Percentiles rank a stretch among this genome's conserved stretches.
Conservation (phyloP, 2,888 invertebrate genomes). For the Pecten maximus region DNA sequence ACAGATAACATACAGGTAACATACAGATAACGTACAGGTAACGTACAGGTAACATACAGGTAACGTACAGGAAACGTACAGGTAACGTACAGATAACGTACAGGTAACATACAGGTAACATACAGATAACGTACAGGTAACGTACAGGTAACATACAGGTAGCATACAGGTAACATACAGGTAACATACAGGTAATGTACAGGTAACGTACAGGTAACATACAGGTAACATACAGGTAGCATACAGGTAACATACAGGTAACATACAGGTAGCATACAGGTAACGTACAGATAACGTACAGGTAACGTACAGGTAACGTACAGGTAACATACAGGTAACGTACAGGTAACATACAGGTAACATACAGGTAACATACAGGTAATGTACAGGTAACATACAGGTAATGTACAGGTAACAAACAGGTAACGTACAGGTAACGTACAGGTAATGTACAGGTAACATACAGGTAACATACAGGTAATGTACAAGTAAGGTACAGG, state of each 20-base stretch:
- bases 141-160: background rate
- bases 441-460: background rate
- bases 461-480: background rate
- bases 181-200: no score
- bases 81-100: background rate
- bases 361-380: background rate
- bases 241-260: background rate
- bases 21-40: background rate
- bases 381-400: background rate
- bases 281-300: background rate
- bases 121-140: background rate
- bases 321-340: background rate
- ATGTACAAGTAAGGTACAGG: background rate
- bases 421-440: background rate
- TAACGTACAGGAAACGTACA: background rate
- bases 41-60: background rate
- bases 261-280: background rate
- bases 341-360: background rate
- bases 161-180: background rate
- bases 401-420: background rate
- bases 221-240: background rate
- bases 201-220: background rate
- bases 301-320: background rate
- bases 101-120: background rate
- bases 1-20: background rate